Evolutionary conservation across 2,797 vertebrate species (phyloP).

Genomic region (Epinephelus coioides): DNA sequence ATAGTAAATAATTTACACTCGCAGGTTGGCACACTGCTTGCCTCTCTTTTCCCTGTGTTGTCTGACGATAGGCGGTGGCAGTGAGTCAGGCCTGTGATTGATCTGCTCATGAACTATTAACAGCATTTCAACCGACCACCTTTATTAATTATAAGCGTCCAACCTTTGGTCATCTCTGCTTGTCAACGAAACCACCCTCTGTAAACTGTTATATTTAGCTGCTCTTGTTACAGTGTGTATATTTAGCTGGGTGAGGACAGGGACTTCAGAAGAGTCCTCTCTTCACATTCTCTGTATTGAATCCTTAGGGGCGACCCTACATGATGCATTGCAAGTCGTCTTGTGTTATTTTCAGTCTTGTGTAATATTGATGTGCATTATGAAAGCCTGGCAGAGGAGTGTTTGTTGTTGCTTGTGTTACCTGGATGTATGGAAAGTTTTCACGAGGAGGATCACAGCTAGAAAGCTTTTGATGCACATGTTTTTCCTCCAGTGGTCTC

Average conservation of each 20-base stretch:
- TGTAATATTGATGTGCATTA: slow-evolving; percentile 57
- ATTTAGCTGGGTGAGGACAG: slow-evolving; percentile 31
- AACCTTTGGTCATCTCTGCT: slow-evolving; percentile 26
- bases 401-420: slow-evolving; percentile 42
- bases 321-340: slow-evolving; percentile 52
- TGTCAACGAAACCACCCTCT: slow-evolving; percentile 30
- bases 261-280: slow-evolving; percentile 40
- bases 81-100: slow-evolving; percentile 58
- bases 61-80: slow-evolving; percentile 47
- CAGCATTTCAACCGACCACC: slow-evolving; percentile 50
- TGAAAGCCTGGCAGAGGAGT: slow-evolving; percentile 36
- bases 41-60: slow-evolving; percentile 54
- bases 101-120: slow-evolving; percentile 67
- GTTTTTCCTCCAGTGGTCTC: slow-evolving; percentile 31
- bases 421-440: slow-evolving; percentile 25
- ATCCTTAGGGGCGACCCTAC: slow-evolving; percentile 19
- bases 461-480: slow-evolving; percentile 28
- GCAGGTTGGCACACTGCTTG: slow-evolving; percentile 72
- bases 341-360: slow-evolving; percentile 51
- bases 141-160: slow-evolving; percentile 31
- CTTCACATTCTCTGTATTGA: slow-evolving; percentile 28
- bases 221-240: slow-evolving; percentile 7
- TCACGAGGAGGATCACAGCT: slow-evolving; percentile 15
- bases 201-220: slow-evolving; percentile 27
- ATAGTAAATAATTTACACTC: slow-evolving; percentile 86